Conservation (phyloP, 2,888 invertebrate species). For the Tenthredo scrophulariae region DNA sequence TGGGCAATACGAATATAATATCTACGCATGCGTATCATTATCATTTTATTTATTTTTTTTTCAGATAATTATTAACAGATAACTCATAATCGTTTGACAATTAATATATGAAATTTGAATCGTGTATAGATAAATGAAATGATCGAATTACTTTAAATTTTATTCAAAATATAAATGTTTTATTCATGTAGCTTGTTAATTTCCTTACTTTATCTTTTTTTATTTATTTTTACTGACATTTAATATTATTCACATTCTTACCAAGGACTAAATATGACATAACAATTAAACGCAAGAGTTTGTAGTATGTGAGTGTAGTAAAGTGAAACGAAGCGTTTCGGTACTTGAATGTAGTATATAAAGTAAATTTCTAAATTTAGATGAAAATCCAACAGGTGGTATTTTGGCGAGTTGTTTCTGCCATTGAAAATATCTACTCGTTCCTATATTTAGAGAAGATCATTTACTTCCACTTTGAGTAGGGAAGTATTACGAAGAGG, state of each 20-base stretch:
- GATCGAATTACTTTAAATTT: not conserved
- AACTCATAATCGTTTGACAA: not conserved
- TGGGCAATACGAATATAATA: not conserved
- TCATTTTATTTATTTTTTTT: not conserved
- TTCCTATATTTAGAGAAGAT: constrained; percentile 12
- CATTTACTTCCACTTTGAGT: not conserved
- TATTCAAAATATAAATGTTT: not conserved
- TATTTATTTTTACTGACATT: not conserved
- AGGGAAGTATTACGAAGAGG: not conserved
- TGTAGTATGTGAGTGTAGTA: not conserved
- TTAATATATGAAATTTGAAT: not conserved
- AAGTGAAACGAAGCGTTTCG: not conserved
- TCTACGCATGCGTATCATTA: not conserved
- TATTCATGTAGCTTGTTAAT: not conserved
- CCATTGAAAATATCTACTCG: not conserved
- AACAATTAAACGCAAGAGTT: not conserved
- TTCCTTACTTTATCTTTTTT: not conserved
- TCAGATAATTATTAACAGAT: not conserved
- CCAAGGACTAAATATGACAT: not conserved
- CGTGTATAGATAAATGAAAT: not conserved
- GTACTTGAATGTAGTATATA: not conserved
- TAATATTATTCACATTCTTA: not conserved
- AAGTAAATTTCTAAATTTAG: constrained; percentile 54
- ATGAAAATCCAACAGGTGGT: constrained; percentile 57
- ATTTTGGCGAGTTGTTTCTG: constrained; percentile 2